Base-by-base conservation (phyloP, 2,797 vertebrate species). In the Pipistrellus kuhlii region DNA sequence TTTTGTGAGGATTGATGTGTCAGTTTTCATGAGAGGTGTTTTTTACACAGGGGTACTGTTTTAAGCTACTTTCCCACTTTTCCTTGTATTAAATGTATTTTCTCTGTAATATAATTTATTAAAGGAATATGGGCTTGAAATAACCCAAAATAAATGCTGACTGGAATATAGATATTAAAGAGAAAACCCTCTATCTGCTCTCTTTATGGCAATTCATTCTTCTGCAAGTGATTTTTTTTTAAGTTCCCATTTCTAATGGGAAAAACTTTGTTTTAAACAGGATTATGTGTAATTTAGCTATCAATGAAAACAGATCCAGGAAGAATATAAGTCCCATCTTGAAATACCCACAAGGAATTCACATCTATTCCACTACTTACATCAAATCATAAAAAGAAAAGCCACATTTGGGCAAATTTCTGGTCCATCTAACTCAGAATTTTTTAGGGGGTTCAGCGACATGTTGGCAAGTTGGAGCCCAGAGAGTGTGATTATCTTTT, bases 21-120 rank as follows among this genome's bases (percentile, higher is more conserved):
- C 73, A 32, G 85, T 96, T 92, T 93, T 48, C 81, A 55, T 44
- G 53, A 71, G 73, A 71, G 38, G 88, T 55, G 51, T 95, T 81
- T 94, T 94, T 94, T 90, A 71, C 21, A 57, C 0, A 93, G 84
- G 85, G 93, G 88, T 96, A 94, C 84, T 95, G 78, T 85, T 83
- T 27, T 94, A 94, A 96, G 93, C 3, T 85, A 95, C 69, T 94
- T 95, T 97, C 87, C 92, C 95, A 38, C 38, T 93, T 88, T 95
- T 97, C 92, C 91, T 97, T 97, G 71, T 51, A 94, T 97, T 93
- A 95, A 97, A 94, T 95, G 5, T 77, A 95, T 96, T 96, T 97
- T 92, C 73, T 96, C 27, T 95, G 94, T 97, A 97, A 97, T 96
- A 82, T 92, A 96, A 94, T 89, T 77, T 96, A 23, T 32, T 55